Evolutionary conservation across 1,140 invertebrate species (phyloP), one percentile per base, ranked within the genome.

Genomic region (Drusus annulatus): DNA sequence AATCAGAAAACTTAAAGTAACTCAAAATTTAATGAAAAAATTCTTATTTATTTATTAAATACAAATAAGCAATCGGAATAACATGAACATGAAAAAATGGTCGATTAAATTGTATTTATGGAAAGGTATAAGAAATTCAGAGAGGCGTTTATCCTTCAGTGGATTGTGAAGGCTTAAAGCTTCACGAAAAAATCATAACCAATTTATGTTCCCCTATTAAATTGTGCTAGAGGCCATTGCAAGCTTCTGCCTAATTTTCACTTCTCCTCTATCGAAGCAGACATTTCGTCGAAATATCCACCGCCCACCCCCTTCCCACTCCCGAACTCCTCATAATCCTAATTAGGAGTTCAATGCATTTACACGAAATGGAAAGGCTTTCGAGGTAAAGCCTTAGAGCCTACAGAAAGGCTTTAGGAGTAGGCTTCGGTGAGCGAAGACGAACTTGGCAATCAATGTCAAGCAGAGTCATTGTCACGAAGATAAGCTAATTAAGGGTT

Each of bases 341-440:
- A 74, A 74, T 74, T 74, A 74, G 69, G 50, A 52, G 69, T 74
- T 54, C 69, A 74, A 54, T 74, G 69, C 69, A 74, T 74, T 74
- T 74, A 74, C 69, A 74, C 51, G 51, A 56, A 74, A 54, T 54
- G 50, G 50, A 56, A 56, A 74, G 69, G 69, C 52, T 74, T 74
- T 69, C 8, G 10, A 45, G 65, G 31, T n/a, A 25, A 69, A 69
- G 65, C 65, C 65, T 45, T 45, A 31, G 25, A 69, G 65, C 65
- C 31, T 17, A 63, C 62, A 19, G 28, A 69, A 69, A 45, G n/a
- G 36, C 21, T 50, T 69, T 23, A n/a, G 28, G 2, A 7, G 62
- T 13, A n/a, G 62, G 62, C 16, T 65, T n/a, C 62, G 62, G 10
- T 25, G 31, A 19, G 36, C 17, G 36, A 13, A 63, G 62, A 28